phyloP scores from a whole-genome alignment of 1,140 invertebrate species.

The Leptinotarsa texana region DNA sequence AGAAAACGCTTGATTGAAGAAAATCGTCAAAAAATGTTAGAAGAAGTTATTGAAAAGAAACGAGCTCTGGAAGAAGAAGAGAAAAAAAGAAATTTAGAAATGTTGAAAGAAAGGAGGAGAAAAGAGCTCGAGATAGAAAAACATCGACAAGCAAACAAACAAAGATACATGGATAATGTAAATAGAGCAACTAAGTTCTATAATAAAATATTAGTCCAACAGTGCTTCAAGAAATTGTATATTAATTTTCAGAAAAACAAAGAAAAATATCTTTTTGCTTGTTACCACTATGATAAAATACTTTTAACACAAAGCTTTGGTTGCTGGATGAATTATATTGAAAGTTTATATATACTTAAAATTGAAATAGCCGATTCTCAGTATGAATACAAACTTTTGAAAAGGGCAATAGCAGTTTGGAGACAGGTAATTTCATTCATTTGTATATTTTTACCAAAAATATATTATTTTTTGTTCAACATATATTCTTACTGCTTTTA shows the following conservation, averaged over 20 bases:
- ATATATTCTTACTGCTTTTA: no score
- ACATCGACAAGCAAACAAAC: constrained; percentile 58
- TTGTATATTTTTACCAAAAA: no score
- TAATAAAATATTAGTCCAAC: constrained; percentile 59
- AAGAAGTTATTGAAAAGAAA: constrained; percentile 58
- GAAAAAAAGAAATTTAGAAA: constrained; percentile 61
- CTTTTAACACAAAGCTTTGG: constrained; percentile 57
- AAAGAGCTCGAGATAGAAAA: constrained; percentile 64
- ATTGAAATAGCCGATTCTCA: constrained; percentile 43
- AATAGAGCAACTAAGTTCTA: constrained; percentile 63
- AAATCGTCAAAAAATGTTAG: constrained; percentile 61
- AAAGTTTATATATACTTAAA: constrained; percentile 49
- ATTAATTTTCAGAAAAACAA: constrained; percentile 58
- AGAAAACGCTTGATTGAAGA: constrained; percentile 64
- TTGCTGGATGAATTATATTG: constrained; percentile 54
- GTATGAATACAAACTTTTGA: constrained; percentile 45
- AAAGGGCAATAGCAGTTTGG: constrained; percentile 31
- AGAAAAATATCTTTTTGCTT: constrained; percentile 53
- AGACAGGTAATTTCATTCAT: constrained; percentile 26
- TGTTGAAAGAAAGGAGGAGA: constrained; percentile 62
- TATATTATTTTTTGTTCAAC: no score
- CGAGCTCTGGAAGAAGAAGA: constrained; percentile 64
- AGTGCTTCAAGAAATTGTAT: constrained; percentile 58
- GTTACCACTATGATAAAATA: constrained; percentile 52
- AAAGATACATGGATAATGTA: constrained; percentile 58